Evolutionary conservation across 2,113 vertebrate species (phyloP).

Genomic region (Ursus arctos): DNA sequence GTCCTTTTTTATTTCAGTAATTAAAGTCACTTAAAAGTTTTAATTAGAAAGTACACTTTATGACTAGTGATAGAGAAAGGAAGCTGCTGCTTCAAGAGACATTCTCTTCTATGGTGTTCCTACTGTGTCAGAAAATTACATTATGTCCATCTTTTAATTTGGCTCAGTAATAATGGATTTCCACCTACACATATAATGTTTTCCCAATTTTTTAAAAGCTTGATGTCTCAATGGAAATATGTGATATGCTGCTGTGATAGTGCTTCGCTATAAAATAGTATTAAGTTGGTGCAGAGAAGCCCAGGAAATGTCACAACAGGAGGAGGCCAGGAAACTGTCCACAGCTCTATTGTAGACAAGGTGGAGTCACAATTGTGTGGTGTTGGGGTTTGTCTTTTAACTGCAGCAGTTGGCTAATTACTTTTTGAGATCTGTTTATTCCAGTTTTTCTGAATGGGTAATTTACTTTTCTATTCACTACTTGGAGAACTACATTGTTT

Average conservation of each 20-base stretch:
- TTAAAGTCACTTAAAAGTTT: slow-evolving; percentile 83
- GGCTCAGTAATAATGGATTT: slow-evolving; percentile 81
- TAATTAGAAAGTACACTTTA: slow-evolving; percentile 79
- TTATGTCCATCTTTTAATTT: slow-evolving; percentile 75
- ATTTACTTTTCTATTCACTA: slow-evolving; percentile 40
- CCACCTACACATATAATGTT: slow-evolving; percentile 70
- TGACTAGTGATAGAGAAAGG: slow-evolving; percentile 71
- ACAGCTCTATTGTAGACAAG: background rate
- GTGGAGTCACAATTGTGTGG: rapidly evolving
- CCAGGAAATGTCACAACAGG: slow-evolving; percentile 34
- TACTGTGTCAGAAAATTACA: slow-evolving; percentile 85
- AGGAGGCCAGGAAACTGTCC: slow-evolving; percentile 31
- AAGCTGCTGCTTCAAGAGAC: slow-evolving; percentile 70
- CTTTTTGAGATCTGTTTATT: slow-evolving; percentile 1
- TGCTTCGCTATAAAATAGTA: slow-evolving; percentile 57
- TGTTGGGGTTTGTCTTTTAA: background rate
- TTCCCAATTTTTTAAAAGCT: slow-evolving; percentile 71
- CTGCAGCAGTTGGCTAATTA: background rate
- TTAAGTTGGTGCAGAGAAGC: slow-evolving; percentile 50
- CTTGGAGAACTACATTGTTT: background rate
- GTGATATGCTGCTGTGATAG: slow-evolving; percentile 49
- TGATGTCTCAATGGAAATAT: slow-evolving; percentile 66
- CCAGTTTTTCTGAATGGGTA: background rate
- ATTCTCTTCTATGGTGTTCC: slow-evolving; percentile 64
- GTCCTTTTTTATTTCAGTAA: slow-evolving; percentile 73